Evolutionary conservation across 2,113 vertebrate genomes (phyloP).

Genomic region (Emydura subglobosa): DNA sequence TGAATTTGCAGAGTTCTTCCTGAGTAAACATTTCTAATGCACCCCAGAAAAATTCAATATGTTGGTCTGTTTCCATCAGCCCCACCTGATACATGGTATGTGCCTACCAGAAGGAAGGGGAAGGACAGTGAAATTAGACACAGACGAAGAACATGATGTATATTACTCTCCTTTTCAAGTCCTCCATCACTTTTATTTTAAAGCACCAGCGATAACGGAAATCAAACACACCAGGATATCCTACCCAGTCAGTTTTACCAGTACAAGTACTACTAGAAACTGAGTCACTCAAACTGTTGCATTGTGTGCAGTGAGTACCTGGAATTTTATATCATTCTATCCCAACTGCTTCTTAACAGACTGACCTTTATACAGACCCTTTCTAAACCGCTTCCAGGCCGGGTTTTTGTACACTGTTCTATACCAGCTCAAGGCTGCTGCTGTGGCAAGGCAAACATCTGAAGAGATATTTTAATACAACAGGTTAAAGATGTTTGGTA

Average conservation of each 20-base stretch:
- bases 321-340: rapidly evolving
- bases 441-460: neutral
- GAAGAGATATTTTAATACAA: rapidly evolving
- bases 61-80: conserved; percentile 97
- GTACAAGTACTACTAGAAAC: neutral
- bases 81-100: conserved; percentile 99
- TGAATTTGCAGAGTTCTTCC: conserved; percentile 99
- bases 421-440: neutral
- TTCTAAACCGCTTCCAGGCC: neutral
- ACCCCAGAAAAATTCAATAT: conserved; percentile 98
- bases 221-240: neutral
- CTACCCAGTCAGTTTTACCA: neutral
- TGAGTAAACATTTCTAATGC: conserved; percentile 96
- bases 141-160: rapidly evolving
- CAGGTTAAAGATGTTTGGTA: rapidly evolving
- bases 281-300: neutral
- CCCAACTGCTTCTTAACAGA: neutral
- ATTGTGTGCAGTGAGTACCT: rapidly evolving
- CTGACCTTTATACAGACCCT: neutral
- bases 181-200: rapidly evolving
- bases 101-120: conserved; percentile 76
- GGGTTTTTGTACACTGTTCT: neutral
- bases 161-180: rapidly evolving
- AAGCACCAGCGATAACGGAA: neutral
- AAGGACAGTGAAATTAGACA: neutral